Conservation (phyloP, 23 tunicate genomes). For the Ascidia mentula region DNA sequence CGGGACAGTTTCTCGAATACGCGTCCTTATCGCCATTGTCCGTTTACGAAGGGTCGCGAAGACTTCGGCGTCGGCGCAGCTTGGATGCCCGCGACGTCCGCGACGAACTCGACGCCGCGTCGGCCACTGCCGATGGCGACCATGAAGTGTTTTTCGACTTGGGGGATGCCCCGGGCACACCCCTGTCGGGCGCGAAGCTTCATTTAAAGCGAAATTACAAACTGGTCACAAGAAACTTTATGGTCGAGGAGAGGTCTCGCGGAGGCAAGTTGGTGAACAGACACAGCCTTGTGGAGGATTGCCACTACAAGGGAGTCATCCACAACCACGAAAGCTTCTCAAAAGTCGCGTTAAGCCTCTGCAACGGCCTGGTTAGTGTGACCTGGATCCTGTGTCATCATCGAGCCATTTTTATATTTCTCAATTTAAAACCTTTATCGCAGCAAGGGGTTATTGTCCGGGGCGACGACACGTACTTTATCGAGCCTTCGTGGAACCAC, state of each 20-base stretch:
- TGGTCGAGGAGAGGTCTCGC: slow-evolving; percentile 70
- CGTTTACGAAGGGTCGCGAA: slow-evolving; percentile 10
- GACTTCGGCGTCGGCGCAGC: slow-evolving; percentile 39
- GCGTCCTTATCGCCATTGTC: slow-evolving; percentile 59
- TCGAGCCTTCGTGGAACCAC: slow-evolving; percentile 95
- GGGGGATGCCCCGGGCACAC: slow-evolving; percentile 50
- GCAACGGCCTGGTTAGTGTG: slow-evolving; percentile 90
- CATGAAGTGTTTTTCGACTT: slow-evolving; percentile 81
- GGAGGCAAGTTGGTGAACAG: slow-evolving; percentile 66
- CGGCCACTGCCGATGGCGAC: slow-evolving; percentile 55
- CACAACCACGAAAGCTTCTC: slow-evolving; percentile 87
- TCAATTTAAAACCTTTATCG: background rate
- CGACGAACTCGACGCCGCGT: slow-evolving; percentile 47
- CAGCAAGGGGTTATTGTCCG: slow-evolving; percentile 94
- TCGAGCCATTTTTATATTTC: too few relatives aligned
- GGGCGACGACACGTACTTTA: slow-evolving; percentile 80
- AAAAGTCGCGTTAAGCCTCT: slow-evolving; percentile 85
- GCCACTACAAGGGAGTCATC: slow-evolving; percentile 85
- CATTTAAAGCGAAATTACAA: slow-evolving; percentile 79
- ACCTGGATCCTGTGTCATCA: background rate
- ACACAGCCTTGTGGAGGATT: slow-evolving; percentile 69
- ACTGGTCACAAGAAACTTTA: slow-evolving; percentile 79
- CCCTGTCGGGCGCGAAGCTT: slow-evolving; percentile 51
- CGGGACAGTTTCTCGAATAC: slow-evolving; percentile 60
- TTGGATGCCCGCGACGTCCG: slow-evolving; percentile 24